Evolutionary conservation across 35 echinoderm and acorn worm species (phyloP), one percentile per base, ranked within the genome.

Genomic region (Ptychodera flava): DNA sequence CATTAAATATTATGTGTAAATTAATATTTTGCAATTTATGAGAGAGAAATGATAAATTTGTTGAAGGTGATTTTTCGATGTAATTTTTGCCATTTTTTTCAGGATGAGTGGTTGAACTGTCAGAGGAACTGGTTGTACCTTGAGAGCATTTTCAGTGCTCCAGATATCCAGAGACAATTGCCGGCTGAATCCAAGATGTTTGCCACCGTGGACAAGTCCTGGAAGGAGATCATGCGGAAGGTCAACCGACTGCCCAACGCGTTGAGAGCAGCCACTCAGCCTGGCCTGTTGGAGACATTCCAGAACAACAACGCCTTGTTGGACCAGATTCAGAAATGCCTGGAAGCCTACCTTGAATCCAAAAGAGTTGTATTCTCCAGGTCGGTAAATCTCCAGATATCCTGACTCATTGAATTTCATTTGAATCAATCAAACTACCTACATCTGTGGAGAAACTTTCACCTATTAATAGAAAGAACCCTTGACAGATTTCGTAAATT

Each of bases 171-270:
- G 88, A 89, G 95, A 83, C 95, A 98, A 90, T 92, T 98, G 0
- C 95, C 95, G 28, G 88, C 92, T 35, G 95, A 98, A 38, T 92
- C 95, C 10, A 98, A 98, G 92, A 98, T 94, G 95, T 98, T 98
- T 32, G 83, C 82, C 30, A 32, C 92, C 88, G 92, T 94, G 33
- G 95, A 98, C 79, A 94, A 98, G 81, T 98, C 95, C 32, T 98
- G 95, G 95, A 98, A 98, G 80, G 95, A 98, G 77, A 91, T 93
- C 38, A 98, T 98, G 95, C 85, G 92, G 29, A 94, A 98, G 52
- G 95, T 92, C 0, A 98, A 98, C 88, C 35, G 95, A 37, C 88
- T 98, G 1, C 95, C 95, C 2, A 78, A 94, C 33, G 90, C 95
- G 10, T 90, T 98, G 86, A 79, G 92, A 35, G 95, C 95, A 28